Evolutionary conservation across 2,113 vertebrate species (phyloP).

Genomic region (Atrichornis clamosus): DNA sequence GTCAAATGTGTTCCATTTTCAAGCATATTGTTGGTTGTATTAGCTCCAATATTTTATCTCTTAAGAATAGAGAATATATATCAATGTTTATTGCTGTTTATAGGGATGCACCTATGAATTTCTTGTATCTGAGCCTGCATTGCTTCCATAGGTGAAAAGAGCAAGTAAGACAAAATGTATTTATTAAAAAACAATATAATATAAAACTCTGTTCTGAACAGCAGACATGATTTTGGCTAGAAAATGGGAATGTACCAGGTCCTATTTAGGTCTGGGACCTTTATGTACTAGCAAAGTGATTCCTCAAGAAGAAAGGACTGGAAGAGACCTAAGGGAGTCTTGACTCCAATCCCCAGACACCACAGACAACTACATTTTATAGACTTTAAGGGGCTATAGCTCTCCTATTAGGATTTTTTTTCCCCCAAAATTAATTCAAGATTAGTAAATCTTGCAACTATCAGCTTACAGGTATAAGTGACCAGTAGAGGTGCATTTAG

Average conservation of each 20-base stretch:
- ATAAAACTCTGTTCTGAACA: neutral
- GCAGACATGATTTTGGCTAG: neutral
- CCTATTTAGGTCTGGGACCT: neutral
- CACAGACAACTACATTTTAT: neutral
- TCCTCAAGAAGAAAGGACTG: neutral
- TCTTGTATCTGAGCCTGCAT: neutral
- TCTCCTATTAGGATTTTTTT: neutral
- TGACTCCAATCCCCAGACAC: neutral
- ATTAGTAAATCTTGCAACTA: neutral
- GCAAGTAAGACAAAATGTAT: neutral
- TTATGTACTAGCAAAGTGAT: neutral
- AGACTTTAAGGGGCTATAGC: neutral
- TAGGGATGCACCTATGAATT: neutral
- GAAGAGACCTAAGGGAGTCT: neutral
- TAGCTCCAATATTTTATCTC: neutral
- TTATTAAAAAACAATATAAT: neutral
- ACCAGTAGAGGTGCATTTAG: neutral
- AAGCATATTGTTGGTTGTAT: neutral
- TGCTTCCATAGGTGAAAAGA: neutral
- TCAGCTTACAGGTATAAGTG: neutral
- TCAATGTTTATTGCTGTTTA: neutral
- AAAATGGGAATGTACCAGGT: neutral
- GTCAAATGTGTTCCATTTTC: neutral
- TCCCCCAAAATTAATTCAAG: accelerated
- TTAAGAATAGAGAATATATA: neutral